Base-by-base conservation (phyloP, 2,888 invertebrate species). In the Pachliopta kotzebuea region DNA sequence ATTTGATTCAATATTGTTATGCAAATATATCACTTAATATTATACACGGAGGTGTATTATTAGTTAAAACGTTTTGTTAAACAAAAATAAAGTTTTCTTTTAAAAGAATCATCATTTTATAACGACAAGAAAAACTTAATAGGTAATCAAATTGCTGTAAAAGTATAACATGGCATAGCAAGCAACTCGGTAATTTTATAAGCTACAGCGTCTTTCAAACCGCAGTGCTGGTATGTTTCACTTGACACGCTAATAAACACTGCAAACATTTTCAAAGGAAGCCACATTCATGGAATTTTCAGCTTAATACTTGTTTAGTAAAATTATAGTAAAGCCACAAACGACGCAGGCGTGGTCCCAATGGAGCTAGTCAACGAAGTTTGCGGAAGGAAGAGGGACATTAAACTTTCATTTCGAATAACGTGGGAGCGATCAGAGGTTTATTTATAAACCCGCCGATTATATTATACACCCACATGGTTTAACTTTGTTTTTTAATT, bases 321-420 rank as follows among this genome's bases (percentile, higher is more conserved):
- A 50, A 58, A 58, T 58, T 50, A 50, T 58, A 50, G 50, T 58
- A 24, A 58, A 58, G 18, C 49, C 58, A 49, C 49, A 26, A 58
- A 58, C 26, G 58, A 49, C 29, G 50, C n/a, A 49, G 24, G 45
- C 45, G 57, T 18, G 24, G n/a, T 58, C 58, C 58, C 58, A 50
- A 49, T 26, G 58, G 58, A 26, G 50, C 50, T 24, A 49, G 58
- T 58, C 49, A 50, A 50, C 6, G 49, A 58, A 58, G 50, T 58
- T 58, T 29, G 26, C 20, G n/a, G 18, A 29, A 21, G 58, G 58
- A 58, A 58, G 20, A 50, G 49, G 58, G 29, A 29, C 26, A 58
- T 58, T 58, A 50, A 58, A 50, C 58, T 58, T 58, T 50, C 58
- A 50, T 29, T 58, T 58, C 20, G 26, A 58, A 58, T 20, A 50